Conservation (phyloP, 2,888 invertebrate genomes). For the Selenia dentaria region DNA sequence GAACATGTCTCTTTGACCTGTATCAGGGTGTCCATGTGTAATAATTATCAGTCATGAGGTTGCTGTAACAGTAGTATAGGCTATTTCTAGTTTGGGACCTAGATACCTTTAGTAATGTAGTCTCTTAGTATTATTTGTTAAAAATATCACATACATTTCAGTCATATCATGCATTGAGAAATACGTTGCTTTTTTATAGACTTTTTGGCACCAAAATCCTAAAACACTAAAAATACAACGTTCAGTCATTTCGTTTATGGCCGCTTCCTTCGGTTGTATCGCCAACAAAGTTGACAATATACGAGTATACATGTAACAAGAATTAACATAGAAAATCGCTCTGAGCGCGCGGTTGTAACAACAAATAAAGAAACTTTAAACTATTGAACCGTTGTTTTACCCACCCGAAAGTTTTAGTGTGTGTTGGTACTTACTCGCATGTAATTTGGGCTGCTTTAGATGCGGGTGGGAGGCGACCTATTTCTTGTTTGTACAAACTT, state of each 20-base stretch:
- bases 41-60: too few species aligned
- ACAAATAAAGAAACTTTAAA: conserved; percentile 25
- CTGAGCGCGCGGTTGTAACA: conserved; percentile 9
- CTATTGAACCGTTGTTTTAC: conserved; percentile 27
- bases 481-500: conserved; percentile 63
- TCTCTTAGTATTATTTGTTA: too few species aligned
- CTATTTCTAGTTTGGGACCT: too few species aligned
- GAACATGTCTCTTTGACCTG: too few species aligned
- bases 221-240: too few species aligned
- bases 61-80: too few species aligned
- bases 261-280: background rate
- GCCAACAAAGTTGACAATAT: conserved; percentile 11
- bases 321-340: conserved; percentile 24
- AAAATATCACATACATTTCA: too few species aligned
- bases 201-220: too few species aligned
- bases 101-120: too few species aligned
- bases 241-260: background rate
- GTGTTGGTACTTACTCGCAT: conserved; percentile 54
- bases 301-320: conserved; percentile 4
- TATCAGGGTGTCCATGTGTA: too few species aligned
- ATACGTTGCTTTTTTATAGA: too few species aligned
- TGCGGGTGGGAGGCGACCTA: conserved; percentile 59
- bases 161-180: too few species aligned
- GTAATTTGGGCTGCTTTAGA: conserved; percentile 59
- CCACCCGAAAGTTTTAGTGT: conserved; percentile 35